Evolutionary conservation across 1,140 invertebrate species (phyloP).

Genomic region (Chymomyza costata): DNA sequence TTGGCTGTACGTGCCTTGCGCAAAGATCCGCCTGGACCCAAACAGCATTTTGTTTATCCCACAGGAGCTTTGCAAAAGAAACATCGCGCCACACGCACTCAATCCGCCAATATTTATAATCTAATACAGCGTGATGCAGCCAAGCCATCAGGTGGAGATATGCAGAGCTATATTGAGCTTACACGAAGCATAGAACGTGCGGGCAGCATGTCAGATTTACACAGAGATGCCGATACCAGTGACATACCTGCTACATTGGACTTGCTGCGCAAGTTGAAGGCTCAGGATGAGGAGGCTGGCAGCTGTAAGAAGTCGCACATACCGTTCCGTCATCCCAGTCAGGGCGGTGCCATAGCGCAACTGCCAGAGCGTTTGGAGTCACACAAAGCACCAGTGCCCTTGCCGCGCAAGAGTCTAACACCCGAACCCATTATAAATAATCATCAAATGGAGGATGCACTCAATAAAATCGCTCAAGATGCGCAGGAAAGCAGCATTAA

Average conservation of each 20-base stretch:
- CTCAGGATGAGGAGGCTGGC: slow-evolving; percentile 52
- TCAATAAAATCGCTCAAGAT: slow-evolving; percentile 79
- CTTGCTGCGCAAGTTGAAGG: slow-evolving; percentile 56
- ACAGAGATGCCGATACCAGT: slow-evolving; percentile 23
- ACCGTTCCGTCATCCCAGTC: slow-evolving; percentile 67
- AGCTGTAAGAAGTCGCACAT: slow-evolving; percentile 31
- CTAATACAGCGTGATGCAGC: slow-evolving; percentile 79
- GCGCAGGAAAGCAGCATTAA: slow-evolving; percentile 79
- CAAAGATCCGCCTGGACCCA: slow-evolving; percentile 80
- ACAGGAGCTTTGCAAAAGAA: slow-evolving; percentile 77
- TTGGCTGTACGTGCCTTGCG: slow-evolving; percentile 88
- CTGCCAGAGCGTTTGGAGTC: slow-evolving; percentile 48
- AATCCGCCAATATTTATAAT: slow-evolving; percentile 87
- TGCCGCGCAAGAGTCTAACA: slow-evolving; percentile 60
- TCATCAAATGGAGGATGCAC: slow-evolving; percentile 76
- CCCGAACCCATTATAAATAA: slow-evolving; percentile 48
- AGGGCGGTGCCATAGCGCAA: slow-evolving; percentile 63
- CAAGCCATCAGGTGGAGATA: slow-evolving; percentile 70
- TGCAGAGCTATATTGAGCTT: slow-evolving; percentile 63
- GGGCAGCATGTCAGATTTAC: slow-evolving; percentile 65
- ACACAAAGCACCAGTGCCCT: slow-evolving; percentile 46
- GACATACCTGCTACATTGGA: slow-evolving; percentile 61
- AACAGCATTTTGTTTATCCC: slow-evolving; percentile 52
- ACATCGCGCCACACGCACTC: slow-evolving; percentile 84
- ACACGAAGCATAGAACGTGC: slow-evolving; percentile 58